Evolutionary conservation across 2,888 invertebrate genomes (phyloP).

Genomic region (Physocephala rufipes): DNA sequence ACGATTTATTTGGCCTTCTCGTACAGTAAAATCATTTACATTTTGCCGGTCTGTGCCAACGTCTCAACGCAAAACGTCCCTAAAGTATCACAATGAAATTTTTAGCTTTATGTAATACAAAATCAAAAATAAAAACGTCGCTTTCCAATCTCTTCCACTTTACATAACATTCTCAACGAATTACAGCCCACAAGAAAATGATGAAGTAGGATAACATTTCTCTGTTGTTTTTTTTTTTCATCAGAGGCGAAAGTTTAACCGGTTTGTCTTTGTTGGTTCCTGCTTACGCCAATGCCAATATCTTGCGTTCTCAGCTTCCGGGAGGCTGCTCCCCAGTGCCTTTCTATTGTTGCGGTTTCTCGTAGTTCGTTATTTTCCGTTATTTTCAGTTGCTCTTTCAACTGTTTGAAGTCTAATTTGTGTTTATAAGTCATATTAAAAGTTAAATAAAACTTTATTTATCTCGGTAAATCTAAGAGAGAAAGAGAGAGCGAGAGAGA

Average conservation of each 20-base stretch:
- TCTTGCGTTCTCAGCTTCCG: conserved; percentile 11
- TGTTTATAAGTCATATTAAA: conserved; percentile 49
- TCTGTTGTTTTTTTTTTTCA: neutral
- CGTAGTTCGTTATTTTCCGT: neutral
- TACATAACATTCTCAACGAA: conserved; percentile 46
- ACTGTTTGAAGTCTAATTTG: conserved; percentile 45
- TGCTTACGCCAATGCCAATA: neutral
- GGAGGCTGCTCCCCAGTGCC: neutral
- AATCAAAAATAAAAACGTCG: conserved; percentile 39
- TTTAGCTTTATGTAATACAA: neutral
- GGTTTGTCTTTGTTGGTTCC: conserved; percentile 24
- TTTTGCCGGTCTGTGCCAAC: too few species aligned
- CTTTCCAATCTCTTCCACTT: conserved; percentile 43
- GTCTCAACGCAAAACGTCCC: too few species aligned
- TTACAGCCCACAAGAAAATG: conserved; percentile 15
- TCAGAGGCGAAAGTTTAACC: conserved; percentile 25
- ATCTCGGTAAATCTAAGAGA: conserved; percentile 41
- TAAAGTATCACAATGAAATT: neutral
- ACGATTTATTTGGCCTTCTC: too few species aligned
- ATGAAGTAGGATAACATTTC: neutral
- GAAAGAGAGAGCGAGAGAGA: neutral
- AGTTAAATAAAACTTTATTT: conserved; percentile 46
- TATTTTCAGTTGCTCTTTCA: conserved; percentile 5
- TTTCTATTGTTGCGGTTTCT: conserved; percentile 6
- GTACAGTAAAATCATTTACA: too few species aligned